Conservation (phyloP, 2,888 invertebrate genomes). For the Ceriagrion tenellum region DNA sequence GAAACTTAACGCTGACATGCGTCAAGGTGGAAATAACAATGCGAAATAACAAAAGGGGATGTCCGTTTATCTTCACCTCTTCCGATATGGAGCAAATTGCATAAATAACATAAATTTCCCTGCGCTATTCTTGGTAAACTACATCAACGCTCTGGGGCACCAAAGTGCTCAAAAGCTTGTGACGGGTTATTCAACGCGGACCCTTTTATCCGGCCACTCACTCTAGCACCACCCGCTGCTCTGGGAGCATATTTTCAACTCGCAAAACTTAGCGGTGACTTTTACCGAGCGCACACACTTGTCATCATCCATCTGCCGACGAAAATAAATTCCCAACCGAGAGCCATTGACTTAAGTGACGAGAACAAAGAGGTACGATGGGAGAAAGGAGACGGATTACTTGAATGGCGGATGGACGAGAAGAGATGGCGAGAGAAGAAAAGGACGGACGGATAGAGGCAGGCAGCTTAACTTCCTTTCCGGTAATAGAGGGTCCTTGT, state of each 20-base stretch:
- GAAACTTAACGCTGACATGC: no score
- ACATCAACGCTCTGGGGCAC: background rate
- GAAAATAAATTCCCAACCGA: background rate
- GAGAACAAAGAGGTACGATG: background rate
- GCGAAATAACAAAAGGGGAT: background rate
- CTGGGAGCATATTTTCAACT: background rate
- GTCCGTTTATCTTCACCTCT: background rate
- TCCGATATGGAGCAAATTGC: background rate
- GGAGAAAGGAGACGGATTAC: no score
- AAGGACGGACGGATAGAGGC: background rate
- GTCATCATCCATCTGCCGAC: background rate
- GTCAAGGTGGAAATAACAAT: no score
- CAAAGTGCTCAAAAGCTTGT: background rate
- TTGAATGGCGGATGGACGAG: no score
- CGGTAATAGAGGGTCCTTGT: no score
- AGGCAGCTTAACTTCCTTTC: no score
- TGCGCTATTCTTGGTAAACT: background rate
- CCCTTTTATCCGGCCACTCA: background rate
- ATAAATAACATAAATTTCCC: background rate
- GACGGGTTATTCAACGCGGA: background rate
- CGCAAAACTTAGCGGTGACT: background rate
- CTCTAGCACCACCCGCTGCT: background rate
- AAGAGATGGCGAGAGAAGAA: no score
- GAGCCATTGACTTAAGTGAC: background rate
- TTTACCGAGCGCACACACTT: background rate